Base-by-base conservation (phyloP, 2,888 invertebrate genomes). In the Agrotis puta region DNA sequence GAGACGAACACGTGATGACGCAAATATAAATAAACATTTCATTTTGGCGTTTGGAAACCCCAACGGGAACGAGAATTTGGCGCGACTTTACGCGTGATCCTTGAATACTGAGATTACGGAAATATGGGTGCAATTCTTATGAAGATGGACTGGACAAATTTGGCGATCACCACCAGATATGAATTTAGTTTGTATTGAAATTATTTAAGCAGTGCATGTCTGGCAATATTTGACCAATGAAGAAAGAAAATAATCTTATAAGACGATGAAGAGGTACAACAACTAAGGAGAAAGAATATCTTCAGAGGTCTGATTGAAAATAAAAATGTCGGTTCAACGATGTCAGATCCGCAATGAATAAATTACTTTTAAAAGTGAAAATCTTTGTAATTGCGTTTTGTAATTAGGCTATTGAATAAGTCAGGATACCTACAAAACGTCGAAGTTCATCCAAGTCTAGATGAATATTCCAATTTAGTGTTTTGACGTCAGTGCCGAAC, bases 21-120 rank as follows among this genome's bases (percentile, higher is more conserved):
- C 39, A 45, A 68, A 63, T 82, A 78, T 75, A 85, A 85, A 88
- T 88, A 87, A 78, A 81, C 67, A 50, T 64, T 70, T 78, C 67
- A 70, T 84, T 86, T 88, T 82, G 83, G 71, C 75, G 82, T 86
- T 89, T 89, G 90, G 89, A 90, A 88, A 74, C 69, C 58, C 47
- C 45, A 68, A 51, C 62, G 58, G 76, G 77, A 81, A 78, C 74
- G 77, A 70, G 68, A 53, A 75, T 64, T 73, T 84, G 84, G 82
- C 79, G 79, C 71, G 71, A 77, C 71, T 77, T 74, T 80, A 70
- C 39, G 47, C 57, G 27, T 78, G 67, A 79, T 65, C 82, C 58
- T 79, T 33, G 47, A 58, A 43, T 58, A 58, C 3, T n/a, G 11
- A 27, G 11, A 57, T 45, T 68, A 48, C 14, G 57, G 72, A 59